Conservation (phyloP, 2,113 vertebrate genomes). For the Alosa alosa region DNA sequence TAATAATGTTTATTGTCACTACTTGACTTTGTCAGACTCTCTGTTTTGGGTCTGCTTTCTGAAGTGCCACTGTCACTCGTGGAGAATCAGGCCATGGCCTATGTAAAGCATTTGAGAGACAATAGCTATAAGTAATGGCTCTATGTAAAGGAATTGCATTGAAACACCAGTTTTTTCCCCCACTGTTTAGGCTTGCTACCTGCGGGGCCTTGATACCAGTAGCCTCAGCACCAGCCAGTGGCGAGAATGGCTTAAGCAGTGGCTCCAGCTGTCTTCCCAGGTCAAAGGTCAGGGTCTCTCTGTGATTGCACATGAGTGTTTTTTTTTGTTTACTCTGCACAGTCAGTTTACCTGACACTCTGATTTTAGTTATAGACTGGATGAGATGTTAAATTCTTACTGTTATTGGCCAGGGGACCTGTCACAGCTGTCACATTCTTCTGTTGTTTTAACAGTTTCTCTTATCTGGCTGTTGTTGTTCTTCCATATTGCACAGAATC, state of each 20-base stretch:
- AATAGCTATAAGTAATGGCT: neutral
- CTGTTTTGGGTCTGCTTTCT: too few relatives aligned
- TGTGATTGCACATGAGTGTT: neutral
- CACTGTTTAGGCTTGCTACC: slow-evolving; percentile 73
- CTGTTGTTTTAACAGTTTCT: neutral
- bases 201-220: slow-evolving; percentile 72
- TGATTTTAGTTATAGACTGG: neutral
- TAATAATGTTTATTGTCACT: too few relatives aligned
- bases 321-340: too few relatives aligned
- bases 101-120: too few relatives aligned
- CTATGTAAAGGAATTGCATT: neutral
- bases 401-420: neutral
- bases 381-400: neutral
- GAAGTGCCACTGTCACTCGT: too few relatives aligned
- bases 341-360: neutral
- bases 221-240: slow-evolving; percentile 60
- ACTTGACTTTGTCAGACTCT: neutral
- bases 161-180: slow-evolving; percentile 7
- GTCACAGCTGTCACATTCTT: neutral
- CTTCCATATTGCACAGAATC: slow-evolving; percentile 62
- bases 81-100: too few relatives aligned
- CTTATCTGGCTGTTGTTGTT: neutral
- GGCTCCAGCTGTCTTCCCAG: slow-evolving; percentile 70
- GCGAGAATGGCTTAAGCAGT: slow-evolving; percentile 74
- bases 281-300: slow-evolving; percentile 68